Percentiles rank a stretch among this genome's conserved stretches.
phyloP scores from a whole-genome alignment of 1,140 invertebrate genomes.

The Lethrus apterus region DNA sequence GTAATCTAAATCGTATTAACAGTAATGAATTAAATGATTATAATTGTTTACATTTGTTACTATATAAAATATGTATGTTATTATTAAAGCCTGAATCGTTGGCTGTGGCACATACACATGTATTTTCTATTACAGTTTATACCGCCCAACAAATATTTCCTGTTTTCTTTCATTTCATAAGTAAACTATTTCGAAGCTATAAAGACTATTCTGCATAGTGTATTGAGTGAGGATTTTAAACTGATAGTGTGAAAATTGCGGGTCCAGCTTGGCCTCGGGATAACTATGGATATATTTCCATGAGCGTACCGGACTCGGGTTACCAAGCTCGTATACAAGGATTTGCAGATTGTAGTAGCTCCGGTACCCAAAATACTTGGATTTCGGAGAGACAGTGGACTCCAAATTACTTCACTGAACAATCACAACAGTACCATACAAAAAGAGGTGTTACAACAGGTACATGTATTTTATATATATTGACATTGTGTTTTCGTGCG shows the following conservation, averaged over 20 bases:
- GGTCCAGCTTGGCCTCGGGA: conserved; percentile 39
- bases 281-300: conserved; percentile 33
- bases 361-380: conserved; percentile 1
- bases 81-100: neutral
- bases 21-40: no score
- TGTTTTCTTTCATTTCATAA: neutral
- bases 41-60: no score
- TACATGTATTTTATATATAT: no score
- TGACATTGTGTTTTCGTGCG: no score
- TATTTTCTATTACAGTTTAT: neutral
- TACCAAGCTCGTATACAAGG: conserved; percentile 1
- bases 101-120: neutral
- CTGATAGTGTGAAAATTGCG: conserved; percentile 29
- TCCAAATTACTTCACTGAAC: conserved; percentile 9
- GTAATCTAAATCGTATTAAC: no score
- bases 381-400: conserved; percentile 5
- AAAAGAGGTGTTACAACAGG: conserved; percentile 9
- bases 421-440: conserved; percentile 2
- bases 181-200: neutral
- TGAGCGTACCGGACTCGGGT: conserved; percentile 20
- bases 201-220: neutral
- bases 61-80: conserved; percentile 4
- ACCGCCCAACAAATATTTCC: neutral
- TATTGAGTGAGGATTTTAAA: conserved; percentile 2
- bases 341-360: conserved; percentile 7